Percentiles rank a stretch among this genome's conserved stretches.
Conservation (phyloP, 2,797 vertebrate species). For the Malacoctenus gilli region DNA sequence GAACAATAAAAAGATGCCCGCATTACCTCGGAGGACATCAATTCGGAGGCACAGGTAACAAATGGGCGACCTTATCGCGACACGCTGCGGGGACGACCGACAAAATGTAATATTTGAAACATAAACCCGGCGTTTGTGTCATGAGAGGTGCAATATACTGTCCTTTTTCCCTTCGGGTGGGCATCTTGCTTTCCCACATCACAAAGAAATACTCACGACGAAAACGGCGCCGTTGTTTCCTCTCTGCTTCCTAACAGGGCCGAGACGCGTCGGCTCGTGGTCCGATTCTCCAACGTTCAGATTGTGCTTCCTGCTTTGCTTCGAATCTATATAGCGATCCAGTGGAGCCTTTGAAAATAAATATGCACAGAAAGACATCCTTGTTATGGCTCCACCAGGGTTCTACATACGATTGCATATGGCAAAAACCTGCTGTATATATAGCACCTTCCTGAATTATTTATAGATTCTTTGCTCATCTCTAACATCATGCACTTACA, state of each 20-base stretch:
- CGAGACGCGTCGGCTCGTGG: constrained; percentile 1
- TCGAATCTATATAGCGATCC: not conserved
- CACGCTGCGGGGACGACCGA: not conserved
- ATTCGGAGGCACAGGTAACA: not conserved
- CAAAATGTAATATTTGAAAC: constrained; percentile 41
- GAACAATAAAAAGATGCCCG: constrained; percentile 7
- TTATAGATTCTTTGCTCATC: constrained; percentile 9
- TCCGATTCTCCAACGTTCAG: constrained; percentile 19
- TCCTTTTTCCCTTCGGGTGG: constrained; percentile 23
- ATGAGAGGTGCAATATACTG: constrained; percentile 8
- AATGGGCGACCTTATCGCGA: constrained; percentile 17
- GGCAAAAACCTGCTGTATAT: not conserved
- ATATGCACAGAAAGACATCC: constrained; percentile 14
- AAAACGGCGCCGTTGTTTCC: constrained; percentile 28
- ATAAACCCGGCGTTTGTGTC: constrained; percentile 51
- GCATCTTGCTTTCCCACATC: constrained; percentile 24
- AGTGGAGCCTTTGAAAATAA: not conserved
- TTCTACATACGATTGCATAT: constrained; percentile 7
- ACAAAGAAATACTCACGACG: constrained; percentile 58
- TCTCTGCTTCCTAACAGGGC: not conserved
- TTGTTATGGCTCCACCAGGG: not conserved
- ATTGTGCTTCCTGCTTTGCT: constrained; percentile 12
- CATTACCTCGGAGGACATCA: constrained; percentile 9
- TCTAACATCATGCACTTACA: constrained; percentile 12
- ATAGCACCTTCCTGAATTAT: constrained; percentile 30